A percentile compares a stretch with the other conserved stretches of the same genome.
These are phyloP conservation scores for Eleutherodactylus coqui DNA, from an alignment of 2,797 vertebrate genomes.

Conservation along the genomic window DNA sequence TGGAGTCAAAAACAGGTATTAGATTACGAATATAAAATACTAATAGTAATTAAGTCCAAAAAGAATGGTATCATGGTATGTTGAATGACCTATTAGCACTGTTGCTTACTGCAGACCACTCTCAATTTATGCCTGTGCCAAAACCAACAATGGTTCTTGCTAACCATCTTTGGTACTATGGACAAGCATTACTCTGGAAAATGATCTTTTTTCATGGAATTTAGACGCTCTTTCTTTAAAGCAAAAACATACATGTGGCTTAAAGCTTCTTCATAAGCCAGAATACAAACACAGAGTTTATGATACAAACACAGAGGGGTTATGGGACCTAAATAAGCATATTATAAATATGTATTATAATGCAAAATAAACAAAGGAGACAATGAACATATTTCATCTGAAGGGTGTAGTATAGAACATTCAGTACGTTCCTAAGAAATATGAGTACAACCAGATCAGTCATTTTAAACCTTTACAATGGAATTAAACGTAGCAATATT, in stretches of 20 bases:
- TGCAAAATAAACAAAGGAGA: background rate
- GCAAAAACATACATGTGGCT: background rate
- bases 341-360: background rate
- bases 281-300: background rate
- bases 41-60: too few species aligned
- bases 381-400: background rate
- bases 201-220: background rate
- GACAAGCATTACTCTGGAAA: background rate
- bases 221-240: background rate
- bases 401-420: background rate
- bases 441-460: constrained; percentile 19
- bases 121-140: too few species aligned
- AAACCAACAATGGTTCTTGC: too few species aligned
- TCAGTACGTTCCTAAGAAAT: constrained; percentile 23
- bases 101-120: too few species aligned
- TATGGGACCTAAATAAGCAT: background rate
- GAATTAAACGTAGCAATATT: constrained; percentile 47
- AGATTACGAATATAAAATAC: too few species aligned
- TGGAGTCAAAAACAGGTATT: too few species aligned
- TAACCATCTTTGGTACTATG: too few species aligned
- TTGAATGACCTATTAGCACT: too few species aligned
- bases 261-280: background rate
- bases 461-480: constrained; percentile 43
- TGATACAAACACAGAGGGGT: background rate
- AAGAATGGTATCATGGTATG: too few species aligned